Evolutionary conservation across 2,888 invertebrate species (phyloP).

Genomic region (Lottia scabra): DNA sequence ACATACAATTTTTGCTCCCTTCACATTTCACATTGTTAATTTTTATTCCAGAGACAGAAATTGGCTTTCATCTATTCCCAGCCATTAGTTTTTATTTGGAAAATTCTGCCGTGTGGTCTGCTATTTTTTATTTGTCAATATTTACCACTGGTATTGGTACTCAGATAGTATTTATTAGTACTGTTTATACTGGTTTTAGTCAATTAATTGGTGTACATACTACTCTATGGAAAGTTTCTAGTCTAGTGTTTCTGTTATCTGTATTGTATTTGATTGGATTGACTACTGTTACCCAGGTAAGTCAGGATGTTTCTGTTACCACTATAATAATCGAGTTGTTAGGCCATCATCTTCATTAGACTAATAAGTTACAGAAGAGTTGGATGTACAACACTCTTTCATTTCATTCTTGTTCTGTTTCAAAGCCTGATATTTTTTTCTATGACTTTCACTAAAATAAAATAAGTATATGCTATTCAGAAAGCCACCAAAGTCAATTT

Average conservation of each 20-base stretch:
- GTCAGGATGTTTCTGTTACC: background rate
- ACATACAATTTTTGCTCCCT: too few relatives aligned
- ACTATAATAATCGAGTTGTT: too few relatives aligned
- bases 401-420: too few relatives aligned
- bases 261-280: constrained; percentile 26
- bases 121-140: constrained; percentile 44
- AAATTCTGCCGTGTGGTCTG: constrained; percentile 40
- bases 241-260: constrained; percentile 19
- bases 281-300: constrained; percentile 32
- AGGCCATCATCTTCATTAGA: too few relatives aligned
- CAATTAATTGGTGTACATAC: constrained; percentile 13
- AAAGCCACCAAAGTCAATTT: too few relatives aligned
- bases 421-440: too few relatives aligned
- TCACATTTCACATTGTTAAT: too few relatives aligned
- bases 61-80: constrained; percentile 49
- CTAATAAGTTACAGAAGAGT: too few relatives aligned
- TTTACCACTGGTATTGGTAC: constrained; percentile 33
- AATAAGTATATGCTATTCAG: too few relatives aligned
- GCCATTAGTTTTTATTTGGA: constrained; percentile 44
- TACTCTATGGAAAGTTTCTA: constrained; percentile 18
- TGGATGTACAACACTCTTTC: too few relatives aligned
- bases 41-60: constrained; percentile 48
- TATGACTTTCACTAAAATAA: too few relatives aligned
- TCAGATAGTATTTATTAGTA: constrained; percentile 7
- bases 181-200: constrained; percentile 7